A percentile compares a stretch with the other conserved stretches of the same genome.
phyloP scores from a whole-genome alignment of 1,140 invertebrate species.

The Drosophila kurseongensis region DNA sequence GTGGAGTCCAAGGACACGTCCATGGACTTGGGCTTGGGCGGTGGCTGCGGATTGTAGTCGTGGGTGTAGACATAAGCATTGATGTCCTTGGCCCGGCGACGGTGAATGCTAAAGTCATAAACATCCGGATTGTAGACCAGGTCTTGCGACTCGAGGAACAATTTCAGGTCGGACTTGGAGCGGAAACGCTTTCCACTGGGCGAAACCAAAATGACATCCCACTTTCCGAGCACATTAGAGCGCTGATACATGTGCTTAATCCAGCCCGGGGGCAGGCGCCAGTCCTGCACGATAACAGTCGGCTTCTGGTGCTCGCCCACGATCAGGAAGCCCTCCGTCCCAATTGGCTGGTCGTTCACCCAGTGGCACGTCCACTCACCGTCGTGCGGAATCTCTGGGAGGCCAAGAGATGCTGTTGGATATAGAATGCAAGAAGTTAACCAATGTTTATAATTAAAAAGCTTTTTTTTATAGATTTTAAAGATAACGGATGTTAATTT shows the following conservation, averaged over 20 bases:
- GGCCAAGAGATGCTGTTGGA: slow-evolving; percentile 56
- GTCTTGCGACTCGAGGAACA: slow-evolving; percentile 86
- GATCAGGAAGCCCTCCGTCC: slow-evolving; percentile 85
- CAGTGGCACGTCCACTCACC: slow-evolving; percentile 87
- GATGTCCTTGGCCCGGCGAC: slow-evolving; percentile 86
- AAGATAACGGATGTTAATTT: too few species aligned
- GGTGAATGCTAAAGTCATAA: slow-evolving; percentile 87
- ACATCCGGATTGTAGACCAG: slow-evolving; percentile 85
- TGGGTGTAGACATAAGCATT: slow-evolving; percentile 85
- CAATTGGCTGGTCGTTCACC: slow-evolving; percentile 88
- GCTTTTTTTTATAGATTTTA: too few species aligned
- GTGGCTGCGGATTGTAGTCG: slow-evolving; percentile 77
- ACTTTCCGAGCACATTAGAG: slow-evolving; percentile 90
- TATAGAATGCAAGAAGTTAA: not conserved
- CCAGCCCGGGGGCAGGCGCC: slow-evolving; percentile 90
- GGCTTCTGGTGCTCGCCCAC: slow-evolving; percentile 85
- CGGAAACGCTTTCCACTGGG: slow-evolving; percentile 87
- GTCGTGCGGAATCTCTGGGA: slow-evolving; percentile 79
- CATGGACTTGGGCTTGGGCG: slow-evolving; percentile 56
- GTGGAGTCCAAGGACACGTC: slow-evolving; percentile 52
- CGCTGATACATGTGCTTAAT: slow-evolving; percentile 90
- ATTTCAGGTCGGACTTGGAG: slow-evolving; percentile 87
- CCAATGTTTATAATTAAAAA: not conserved
- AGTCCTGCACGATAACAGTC: slow-evolving; percentile 90
- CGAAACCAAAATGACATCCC: slow-evolving; percentile 91